Percentiles rank a stretch among this genome's conserved stretches.
These are phyloP conservation scores for Apistogramma diplotaenia DNA, from an alignment of 2,113 vertebrate species.

Conservation along the genomic window DNA sequence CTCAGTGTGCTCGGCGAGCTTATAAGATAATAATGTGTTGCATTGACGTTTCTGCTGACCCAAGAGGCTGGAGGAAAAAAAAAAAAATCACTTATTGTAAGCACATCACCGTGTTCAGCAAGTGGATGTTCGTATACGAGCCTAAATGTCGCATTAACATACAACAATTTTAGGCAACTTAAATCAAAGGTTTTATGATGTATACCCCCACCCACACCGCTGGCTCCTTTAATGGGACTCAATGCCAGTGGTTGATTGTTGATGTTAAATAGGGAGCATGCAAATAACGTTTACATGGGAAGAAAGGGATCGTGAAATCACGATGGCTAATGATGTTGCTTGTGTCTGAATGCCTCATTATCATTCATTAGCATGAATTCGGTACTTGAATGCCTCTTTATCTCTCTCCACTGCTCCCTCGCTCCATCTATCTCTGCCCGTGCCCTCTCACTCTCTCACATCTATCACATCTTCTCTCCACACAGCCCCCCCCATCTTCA, in stretches of 20 bases:
- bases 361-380: conserved; percentile 27
- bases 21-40: background rate
- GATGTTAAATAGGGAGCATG: conserved; percentile 10
- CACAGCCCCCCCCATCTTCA: background rate
- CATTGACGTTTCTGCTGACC: background rate
- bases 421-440: background rate
- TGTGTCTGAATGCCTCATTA: conserved; percentile 46
- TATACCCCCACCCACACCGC: background rate
- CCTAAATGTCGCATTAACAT: conserved; percentile 28
- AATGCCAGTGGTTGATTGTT: conserved; percentile 18
- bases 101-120: background rate
- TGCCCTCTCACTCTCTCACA: conserved; percentile 19
- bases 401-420: conserved; percentile 8
- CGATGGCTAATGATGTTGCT: conserved; percentile 27
- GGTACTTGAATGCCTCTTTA: background rate
- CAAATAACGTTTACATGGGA: conserved; percentile 15
- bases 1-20: background rate
- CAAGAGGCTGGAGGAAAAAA: background rate
- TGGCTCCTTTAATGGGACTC: conserved; percentile 29
- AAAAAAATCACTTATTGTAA: background rate
- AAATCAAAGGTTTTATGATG: background rate
- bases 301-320: conserved; percentile 13
- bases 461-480: conserved; percentile 19
- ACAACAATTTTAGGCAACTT: conserved; percentile 22
- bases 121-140: background rate